A percentile compares a stretch with the other conserved stretches of the same genome.
These are phyloP conservation scores for Unio pictorum DNA, from an alignment of 2,888 invertebrate species.

Conservation along the genomic window DNA sequence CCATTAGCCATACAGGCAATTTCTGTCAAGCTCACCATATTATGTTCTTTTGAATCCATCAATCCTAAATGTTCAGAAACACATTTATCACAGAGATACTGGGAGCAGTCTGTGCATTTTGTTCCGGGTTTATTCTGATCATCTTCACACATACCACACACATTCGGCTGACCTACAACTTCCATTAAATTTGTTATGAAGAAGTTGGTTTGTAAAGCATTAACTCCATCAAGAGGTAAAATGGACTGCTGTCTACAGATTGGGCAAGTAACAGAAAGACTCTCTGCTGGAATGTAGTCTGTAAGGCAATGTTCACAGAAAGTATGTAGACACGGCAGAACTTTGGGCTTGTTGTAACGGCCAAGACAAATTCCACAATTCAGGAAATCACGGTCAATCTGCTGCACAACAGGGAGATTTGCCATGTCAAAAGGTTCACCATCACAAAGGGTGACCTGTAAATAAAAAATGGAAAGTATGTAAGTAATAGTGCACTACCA, in stretches of 20 bases:
- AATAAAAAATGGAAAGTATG: conserved; percentile 6
- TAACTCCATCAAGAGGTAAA: conserved; percentile 73
- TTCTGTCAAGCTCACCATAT: conserved; percentile 58
- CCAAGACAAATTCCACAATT: conserved; percentile 70
- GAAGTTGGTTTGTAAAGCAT: conserved; percentile 72
- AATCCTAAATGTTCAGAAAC: conserved; percentile 53
- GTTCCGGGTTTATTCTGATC: conserved; percentile 53
- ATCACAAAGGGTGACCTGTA: conserved; percentile 43
- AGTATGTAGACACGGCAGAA: conserved; percentile 74
- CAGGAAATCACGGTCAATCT: conserved; percentile 59
- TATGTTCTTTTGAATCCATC: conserved; percentile 45
- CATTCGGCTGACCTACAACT: conserved; percentile 59
- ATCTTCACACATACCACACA: conserved; percentile 57
- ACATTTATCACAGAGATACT: conserved; percentile 66
- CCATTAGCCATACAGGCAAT: conserved; percentile 53
- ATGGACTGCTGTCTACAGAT: conserved; percentile 74
- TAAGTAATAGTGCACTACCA: neutral
- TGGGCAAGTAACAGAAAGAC: conserved; percentile 73
- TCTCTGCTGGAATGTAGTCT: conserved; percentile 72
- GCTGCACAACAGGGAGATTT: conserved; percentile 42
- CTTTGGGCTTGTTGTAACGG: conserved; percentile 69
- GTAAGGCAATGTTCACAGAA: conserved; percentile 73
- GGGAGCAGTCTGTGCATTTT: conserved; percentile 67
- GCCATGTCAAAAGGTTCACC: conserved; percentile 44
- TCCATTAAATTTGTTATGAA: conserved; percentile 72